phyloP scores from a whole-genome alignment of 2,113 vertebrate genomes.

The Peromyscus leucopus region DNA sequence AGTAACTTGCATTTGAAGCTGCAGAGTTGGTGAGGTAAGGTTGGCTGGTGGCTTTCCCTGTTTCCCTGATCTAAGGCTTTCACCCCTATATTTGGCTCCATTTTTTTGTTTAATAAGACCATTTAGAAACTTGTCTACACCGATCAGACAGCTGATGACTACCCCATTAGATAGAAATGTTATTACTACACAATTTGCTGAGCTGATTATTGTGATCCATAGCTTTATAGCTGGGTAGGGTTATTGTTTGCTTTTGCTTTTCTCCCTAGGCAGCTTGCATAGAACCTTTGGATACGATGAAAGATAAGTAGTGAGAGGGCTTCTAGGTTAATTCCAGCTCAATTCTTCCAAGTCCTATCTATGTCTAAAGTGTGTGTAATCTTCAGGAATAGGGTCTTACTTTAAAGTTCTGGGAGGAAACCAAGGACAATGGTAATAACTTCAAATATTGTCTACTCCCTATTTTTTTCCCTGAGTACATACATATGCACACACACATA shows the following conservation, averaged over 20 bases:
- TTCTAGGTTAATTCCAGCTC: background rate
- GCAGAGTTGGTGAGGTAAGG: too few relatives aligned
- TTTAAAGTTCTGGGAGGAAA: background rate
- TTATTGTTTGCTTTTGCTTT: background rate
- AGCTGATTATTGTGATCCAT: background rate
- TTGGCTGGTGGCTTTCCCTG: too few relatives aligned
- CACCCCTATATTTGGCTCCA: too few relatives aligned
- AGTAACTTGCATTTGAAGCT: too few relatives aligned
- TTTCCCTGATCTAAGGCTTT: too few relatives aligned
- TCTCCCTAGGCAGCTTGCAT: background rate
- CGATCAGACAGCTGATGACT: background rate
- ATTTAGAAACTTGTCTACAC: too few relatives aligned
- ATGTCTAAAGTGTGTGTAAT: background rate
- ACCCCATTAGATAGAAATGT: background rate
- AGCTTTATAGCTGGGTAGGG: background rate
- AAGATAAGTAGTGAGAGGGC: background rate
- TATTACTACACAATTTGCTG: background rate
- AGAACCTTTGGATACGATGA: background rate
- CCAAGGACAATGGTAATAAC: background rate
- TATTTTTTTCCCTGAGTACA: slow-evolving; percentile 1
- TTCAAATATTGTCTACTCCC: background rate
- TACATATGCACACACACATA: background rate
- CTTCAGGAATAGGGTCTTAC: background rate
- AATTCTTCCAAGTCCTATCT: background rate
- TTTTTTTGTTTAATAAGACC: too few relatives aligned